These are phyloP conservation scores for Oncorhynchus nerka DNA, from an alignment of 2,113 vertebrate species.

Conservation along the genomic window DNA sequence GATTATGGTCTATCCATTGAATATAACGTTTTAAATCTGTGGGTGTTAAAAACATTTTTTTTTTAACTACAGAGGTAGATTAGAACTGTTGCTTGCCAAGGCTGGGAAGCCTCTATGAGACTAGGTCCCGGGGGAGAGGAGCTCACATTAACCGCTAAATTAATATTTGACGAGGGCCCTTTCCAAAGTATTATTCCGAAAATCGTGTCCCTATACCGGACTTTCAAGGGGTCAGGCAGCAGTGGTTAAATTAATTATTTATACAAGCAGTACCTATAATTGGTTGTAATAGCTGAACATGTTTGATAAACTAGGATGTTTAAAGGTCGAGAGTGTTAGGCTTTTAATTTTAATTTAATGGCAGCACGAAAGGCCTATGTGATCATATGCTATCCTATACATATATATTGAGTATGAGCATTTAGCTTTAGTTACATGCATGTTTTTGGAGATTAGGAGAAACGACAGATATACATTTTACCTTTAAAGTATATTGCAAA, in stretches of 20 bases:
- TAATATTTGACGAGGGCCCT: constrained; percentile 98
- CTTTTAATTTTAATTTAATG: not conserved
- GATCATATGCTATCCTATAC: not conserved
- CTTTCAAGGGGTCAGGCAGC: constrained; percentile 91
- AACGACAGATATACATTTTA: not conserved
- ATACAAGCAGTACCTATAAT: constrained; percentile 83
- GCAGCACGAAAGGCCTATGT: not conserved
- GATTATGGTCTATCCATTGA: constrained; percentile 72
- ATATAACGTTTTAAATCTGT: constrained; percentile 77
- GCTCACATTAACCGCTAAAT: constrained; percentile 98
- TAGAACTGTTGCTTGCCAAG: constrained; percentile 87
- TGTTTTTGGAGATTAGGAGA: not conserved
- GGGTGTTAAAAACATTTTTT: constrained; percentile 76
- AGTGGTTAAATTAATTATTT: constrained; percentile 95
- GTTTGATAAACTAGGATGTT: constrained; percentile 75
- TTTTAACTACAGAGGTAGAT: constrained; percentile 80
- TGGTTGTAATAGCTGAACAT: constrained; percentile 83
- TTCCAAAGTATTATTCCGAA: constrained; percentile 89
- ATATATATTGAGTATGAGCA: not conserved
- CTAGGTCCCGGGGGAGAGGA: constrained; percentile 84
- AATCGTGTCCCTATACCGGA: constrained; percentile 86
- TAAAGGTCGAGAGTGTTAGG: constrained; percentile 27
- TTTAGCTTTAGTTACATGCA: not conserved
- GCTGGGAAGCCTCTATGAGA: constrained; percentile 82
- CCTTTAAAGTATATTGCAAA: not conserved